Evolutionary conservation across 1,140 invertebrate species (phyloP), one percentile per base, ranked within the genome.

Genomic region (Marisa cornuarietis): DNA sequence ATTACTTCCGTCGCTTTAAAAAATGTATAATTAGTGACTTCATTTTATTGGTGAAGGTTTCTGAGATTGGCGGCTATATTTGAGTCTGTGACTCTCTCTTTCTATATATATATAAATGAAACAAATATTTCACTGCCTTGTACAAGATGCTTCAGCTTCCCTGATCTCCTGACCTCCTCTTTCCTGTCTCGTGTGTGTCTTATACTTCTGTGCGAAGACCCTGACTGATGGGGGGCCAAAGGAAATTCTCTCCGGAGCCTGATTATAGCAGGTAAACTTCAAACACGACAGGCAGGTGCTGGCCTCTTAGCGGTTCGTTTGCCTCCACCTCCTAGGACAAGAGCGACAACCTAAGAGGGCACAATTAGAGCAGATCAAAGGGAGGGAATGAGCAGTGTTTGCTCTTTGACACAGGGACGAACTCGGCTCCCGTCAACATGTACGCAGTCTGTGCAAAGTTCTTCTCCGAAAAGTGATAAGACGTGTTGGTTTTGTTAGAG

Each of bases 351-450:
- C 65, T 31, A 68, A 68, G 65, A 31, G 65, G 65, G 26, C 65
- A 68, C 65, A 68, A 68, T 68, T 68, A 68, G 65, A 31, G 65
- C n/a, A 68, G 65, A 68, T 68, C 65, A 68, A 68, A 68, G 65
- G n/a, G 14, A 68, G 11, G 13, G 11, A 14, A 11, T 68, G 65
- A 68, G 65, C 65, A 31, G 65, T 68, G 26, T 68, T 68, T 68
- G 65, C 65, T 31, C 65, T 24, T 31, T 68, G n/a, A 4, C 65
- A n/a, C 54, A 14, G 4, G 54, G 16, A 18, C 16, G 54, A 58
- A 14, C 54, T 58, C 11, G 54, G 16, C 54, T 58, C 11, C 54
- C 54, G 54, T 58, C 54, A 58, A 58, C 54, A 58, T 18, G 11
- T 58, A 58, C 54, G 54, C 11, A 14, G 54, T 58, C 54, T 58